phyloP scores from a whole-genome alignment of 2,888 invertebrate genomes.

The Acanthosepion esculentum region DNA sequence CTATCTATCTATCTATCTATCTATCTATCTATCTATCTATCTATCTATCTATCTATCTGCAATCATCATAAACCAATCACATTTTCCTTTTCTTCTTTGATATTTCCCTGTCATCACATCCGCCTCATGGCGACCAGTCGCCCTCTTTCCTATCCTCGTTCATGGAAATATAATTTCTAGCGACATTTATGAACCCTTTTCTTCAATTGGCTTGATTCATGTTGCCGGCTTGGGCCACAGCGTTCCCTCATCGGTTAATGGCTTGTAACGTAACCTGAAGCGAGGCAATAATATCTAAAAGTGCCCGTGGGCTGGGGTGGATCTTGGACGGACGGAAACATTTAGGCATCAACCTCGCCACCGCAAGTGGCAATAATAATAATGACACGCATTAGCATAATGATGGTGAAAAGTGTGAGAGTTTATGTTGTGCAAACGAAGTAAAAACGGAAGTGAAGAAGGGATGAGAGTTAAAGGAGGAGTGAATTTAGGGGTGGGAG shows the following conservation, averaged over 20 bases:
- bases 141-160: not conserved
- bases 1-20: not conserved
- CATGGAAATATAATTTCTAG: slow-evolving; percentile 14
- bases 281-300: not conserved
- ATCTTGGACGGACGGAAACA: not conserved
- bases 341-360: not conserved
- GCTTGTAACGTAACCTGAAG: slow-evolving; percentile 18
- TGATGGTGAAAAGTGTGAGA: not conserved
- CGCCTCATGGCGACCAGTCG: not conserved
- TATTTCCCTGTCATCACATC: not conserved
- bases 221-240: slow-evolving; percentile 2
- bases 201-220: slow-evolving; percentile 9
- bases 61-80: not conserved
- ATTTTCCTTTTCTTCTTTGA: not conserved
- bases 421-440: not conserved
- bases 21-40: not conserved
- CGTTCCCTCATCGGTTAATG: slow-evolving; percentile 7
- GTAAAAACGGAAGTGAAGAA: not conserved
- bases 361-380: slow-evolving; percentile 23
- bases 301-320: not conserved
- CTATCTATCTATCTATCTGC: not conserved
- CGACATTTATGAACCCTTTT: slow-evolving; percentile 20
- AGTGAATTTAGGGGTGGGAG: not conserved
- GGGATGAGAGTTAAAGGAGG: not conserved
- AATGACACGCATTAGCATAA: not conserved